Conservation (phyloP, 2,797 vertebrate species). For the Caiman crocodilus region DNA sequence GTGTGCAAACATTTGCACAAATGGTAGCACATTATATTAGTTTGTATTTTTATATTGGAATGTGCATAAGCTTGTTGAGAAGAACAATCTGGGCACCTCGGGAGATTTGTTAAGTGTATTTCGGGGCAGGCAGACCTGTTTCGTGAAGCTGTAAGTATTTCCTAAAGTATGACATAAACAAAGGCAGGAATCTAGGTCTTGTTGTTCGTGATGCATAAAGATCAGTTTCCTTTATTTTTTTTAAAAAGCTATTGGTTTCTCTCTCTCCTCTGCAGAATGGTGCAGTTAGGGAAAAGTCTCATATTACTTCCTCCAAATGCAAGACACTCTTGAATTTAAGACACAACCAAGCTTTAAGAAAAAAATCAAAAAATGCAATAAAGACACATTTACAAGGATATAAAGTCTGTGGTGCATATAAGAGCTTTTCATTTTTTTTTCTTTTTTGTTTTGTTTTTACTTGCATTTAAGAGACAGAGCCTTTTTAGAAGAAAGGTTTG, state of each 20-base stretch:
- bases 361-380: no score
- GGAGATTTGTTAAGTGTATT: not conserved
- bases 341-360: no score
- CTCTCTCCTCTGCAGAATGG: not conserved
- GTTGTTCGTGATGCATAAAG: not conserved
- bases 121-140: slow-evolving; percentile 10
- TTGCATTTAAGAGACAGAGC: no score
- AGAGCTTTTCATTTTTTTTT: no score
- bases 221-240: not conserved
- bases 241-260: not conserved
- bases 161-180: not conserved
- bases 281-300: no score
- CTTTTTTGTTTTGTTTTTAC: no score
- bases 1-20: slow-evolving; percentile 53
- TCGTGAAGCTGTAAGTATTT: not conserved
- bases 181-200: accelerated
- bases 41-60: slow-evolving; percentile 48
- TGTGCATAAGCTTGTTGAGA: slow-evolving; percentile 57
- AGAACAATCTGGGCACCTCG: not conserved
- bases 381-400: no score
- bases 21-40: not conserved
- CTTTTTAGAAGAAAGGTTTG: not conserved
- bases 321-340: no score
- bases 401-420: no score
- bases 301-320: no score